Percentiles rank a stretch among this genome's conserved stretches.
phyloP scores from a whole-genome alignment of 2,888 invertebrate genomes.

The Heliconius hortense region DNA sequence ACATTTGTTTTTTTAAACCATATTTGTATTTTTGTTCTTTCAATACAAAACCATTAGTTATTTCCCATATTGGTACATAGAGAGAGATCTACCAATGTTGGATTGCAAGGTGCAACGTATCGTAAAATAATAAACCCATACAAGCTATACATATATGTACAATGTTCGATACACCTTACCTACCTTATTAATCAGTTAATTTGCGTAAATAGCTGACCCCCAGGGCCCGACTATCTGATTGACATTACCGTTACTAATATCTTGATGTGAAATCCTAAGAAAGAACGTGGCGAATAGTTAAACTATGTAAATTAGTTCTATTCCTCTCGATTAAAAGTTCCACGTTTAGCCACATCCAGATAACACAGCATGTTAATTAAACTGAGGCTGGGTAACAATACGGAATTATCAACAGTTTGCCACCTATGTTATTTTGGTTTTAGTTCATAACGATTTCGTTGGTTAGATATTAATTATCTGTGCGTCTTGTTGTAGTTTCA shows the following conservation, averaged over 20 bases:
- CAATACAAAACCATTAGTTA: too few relatives aligned
- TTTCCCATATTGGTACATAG: too few relatives aligned
- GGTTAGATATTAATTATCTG: constrained; percentile 7
- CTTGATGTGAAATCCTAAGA: constrained; percentile 48
- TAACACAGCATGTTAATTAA: constrained; percentile 66
- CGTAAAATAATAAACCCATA: not conserved
- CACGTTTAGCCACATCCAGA: constrained; percentile 52
- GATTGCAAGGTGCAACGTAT: too few relatives aligned
- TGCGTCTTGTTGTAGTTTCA: not conserved
- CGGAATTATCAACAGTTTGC: constrained; percentile 46
- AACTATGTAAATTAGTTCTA: constrained; percentile 69
- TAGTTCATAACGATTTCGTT: constrained; percentile 28
- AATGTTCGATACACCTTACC: not conserved
- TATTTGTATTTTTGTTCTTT: not conserved
- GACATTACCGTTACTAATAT: constrained; percentile 43
- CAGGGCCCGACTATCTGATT: constrained; percentile 36
- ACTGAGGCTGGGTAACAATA: constrained; percentile 47
- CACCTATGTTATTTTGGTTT: constrained; percentile 43
- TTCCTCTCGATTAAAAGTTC: constrained; percentile 53
- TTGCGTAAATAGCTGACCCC: constrained; percentile 33
- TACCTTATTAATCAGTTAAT: constrained; percentile 32
- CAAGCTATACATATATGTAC: not conserved
- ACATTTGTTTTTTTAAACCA: not conserved
- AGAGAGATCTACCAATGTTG: too few relatives aligned
- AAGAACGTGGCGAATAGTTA: constrained; percentile 74